Evolutionary conservation across 2,113 vertebrate species (phyloP).

Genomic region (Turdus rufiventris): DNA sequence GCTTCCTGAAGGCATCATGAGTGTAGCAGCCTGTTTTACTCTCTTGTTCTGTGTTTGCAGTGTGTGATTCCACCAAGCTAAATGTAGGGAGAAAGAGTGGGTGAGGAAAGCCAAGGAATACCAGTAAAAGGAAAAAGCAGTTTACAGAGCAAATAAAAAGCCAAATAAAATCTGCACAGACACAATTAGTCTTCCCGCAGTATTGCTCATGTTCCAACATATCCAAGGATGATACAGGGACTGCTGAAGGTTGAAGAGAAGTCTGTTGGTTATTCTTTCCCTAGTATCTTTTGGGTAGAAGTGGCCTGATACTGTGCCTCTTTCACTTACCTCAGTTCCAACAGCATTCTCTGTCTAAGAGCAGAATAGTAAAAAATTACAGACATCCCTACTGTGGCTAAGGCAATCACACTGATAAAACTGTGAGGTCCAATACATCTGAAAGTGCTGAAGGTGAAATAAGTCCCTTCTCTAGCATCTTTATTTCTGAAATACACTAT

Average conservation of each 20-base stretch:
- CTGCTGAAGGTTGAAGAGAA: not conserved
- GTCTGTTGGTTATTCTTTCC: not conserved
- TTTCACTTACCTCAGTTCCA: not conserved
- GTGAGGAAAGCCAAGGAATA: not conserved
- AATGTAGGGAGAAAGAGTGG: not conserved
- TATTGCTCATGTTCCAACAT: not conserved
- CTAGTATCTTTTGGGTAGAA: not conserved
- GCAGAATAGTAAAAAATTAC: not conserved
- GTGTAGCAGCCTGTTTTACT: not conserved
- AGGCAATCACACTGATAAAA: not conserved
- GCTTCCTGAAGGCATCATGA: not conserved
- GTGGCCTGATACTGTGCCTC: not conserved
- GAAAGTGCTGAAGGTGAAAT: not conserved
- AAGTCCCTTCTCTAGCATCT: not conserved
- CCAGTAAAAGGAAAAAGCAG: not conserved
- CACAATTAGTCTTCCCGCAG: not conserved
- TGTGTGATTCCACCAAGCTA: not conserved
- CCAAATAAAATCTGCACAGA: not conserved
- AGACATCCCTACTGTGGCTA: not conserved
- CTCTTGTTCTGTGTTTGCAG: not conserved
- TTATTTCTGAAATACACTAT: not conserved
- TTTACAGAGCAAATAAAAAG: not conserved
- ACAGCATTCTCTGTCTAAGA: not conserved
- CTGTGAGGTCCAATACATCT: not conserved
- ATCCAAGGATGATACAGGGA: not conserved